These are phyloP conservation scores for Lingula anatina DNA, from an alignment of 2,888 invertebrate species.

Conservation along the genomic window DNA sequence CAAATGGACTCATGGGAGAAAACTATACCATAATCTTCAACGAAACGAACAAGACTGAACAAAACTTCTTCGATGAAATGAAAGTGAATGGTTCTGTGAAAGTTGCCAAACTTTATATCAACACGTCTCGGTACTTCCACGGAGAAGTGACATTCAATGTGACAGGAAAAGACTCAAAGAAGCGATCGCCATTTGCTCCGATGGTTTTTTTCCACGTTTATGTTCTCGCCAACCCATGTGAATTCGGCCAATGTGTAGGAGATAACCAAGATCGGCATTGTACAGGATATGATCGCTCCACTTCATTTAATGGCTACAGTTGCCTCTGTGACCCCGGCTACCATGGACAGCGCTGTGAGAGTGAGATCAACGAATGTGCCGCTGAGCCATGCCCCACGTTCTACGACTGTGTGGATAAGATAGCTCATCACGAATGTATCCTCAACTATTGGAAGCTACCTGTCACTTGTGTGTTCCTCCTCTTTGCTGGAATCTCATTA, in stretches of 20 bases:
- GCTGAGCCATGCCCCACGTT: constrained; percentile 14
- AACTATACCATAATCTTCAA: no score
- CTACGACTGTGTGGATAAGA: constrained; percentile 17
- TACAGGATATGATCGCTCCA: constrained; percentile 9
- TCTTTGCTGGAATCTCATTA: no score
- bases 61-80: no score
- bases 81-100: no score
- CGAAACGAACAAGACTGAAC: no score
- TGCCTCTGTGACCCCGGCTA: constrained; percentile 20
- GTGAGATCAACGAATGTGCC: constrained; percentile 17
- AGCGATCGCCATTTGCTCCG: no score
- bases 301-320: constrained; percentile 11
- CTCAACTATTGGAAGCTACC: constrained; percentile 17
- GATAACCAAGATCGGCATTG: constrained; percentile 8
- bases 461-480: no score
- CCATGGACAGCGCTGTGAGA: constrained; percentile 17
- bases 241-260: constrained; percentile 16
- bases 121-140: constrained; percentile 2
- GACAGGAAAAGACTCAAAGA: no score
- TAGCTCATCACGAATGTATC: constrained; percentile 15
- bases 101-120: background rate
- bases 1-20: no score
- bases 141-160: constrained; percentile 5
- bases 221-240: constrained; percentile 11
- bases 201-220: no score